A percentile compares a stretch with the other conserved stretches of the same genome.
Evolutionary conservation across 30 jellyfish, hydroid and myxozoan genomes (phyloP).

Genomic region (Turritopsis dohrnii): DNA sequence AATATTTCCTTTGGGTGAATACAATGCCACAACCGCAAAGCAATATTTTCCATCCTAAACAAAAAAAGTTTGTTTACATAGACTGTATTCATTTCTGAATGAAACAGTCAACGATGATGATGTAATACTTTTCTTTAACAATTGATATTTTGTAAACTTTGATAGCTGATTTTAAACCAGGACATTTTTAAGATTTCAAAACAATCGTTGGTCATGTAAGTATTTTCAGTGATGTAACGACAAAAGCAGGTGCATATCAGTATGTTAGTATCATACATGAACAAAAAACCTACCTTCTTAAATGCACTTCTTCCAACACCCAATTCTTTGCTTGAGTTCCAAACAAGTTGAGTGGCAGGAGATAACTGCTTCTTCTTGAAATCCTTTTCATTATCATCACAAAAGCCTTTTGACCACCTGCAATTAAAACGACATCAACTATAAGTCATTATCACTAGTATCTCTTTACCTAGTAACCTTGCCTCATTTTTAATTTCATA

Average conservation of each 20-base stretch:
- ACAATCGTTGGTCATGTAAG: too few relatives aligned
- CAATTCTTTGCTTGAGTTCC: conserved; percentile 38
- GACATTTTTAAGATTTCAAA: too few relatives aligned
- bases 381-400: conserved; percentile 21
- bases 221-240: too few relatives aligned
- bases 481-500: too few relatives aligned
- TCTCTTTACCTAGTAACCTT: neutral
- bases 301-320: conserved; percentile 54
- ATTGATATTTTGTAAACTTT: too few relatives aligned
- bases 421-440: neutral
- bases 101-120: too few relatives aligned
- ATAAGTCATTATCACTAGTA: neutral
- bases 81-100: too few relatives aligned
- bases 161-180: too few relatives aligned
- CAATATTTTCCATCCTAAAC: conserved; percentile 74
- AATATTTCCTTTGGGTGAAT: conserved; percentile 72
- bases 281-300: neutral
- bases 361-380: conserved; percentile 25
- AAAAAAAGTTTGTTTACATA: too few relatives aligned
- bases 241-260: too few relatives aligned
- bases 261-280: too few relatives aligned
- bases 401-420: conserved; percentile 60
- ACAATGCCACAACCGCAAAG: conserved; percentile 61
- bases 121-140: too few relatives aligned
- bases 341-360: conserved; percentile 60